These are phyloP conservation scores for Ophion ventricosus DNA, from an alignment of 2,888 invertebrate species.

Conservation along the genomic window DNA sequence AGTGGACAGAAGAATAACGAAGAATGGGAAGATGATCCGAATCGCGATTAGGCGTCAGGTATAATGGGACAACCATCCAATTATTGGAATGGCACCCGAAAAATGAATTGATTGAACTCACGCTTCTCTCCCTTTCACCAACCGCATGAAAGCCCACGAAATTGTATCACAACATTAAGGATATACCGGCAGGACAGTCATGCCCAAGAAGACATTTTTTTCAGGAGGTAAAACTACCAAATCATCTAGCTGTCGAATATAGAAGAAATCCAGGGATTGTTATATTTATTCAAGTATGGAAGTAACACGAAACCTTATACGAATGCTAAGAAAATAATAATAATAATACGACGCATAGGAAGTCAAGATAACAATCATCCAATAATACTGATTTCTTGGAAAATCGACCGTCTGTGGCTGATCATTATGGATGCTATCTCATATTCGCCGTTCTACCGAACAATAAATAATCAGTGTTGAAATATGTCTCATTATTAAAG, in stretches of 20 bases:
- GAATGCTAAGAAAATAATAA: background rate
- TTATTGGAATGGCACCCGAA: constrained; percentile 60
- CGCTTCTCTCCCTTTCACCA: constrained; percentile 35
- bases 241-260: background rate
- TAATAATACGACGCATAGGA: too few species aligned
- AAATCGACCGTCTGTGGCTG: too few species aligned
- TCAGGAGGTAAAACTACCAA: background rate
- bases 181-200: background rate
- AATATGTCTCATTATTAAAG: too few species aligned
- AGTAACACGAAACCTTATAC: background rate
- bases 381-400: too few species aligned
- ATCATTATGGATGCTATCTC: too few species aligned
- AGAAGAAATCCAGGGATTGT: background rate
- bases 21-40: constrained; percentile 38
- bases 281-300: background rate
- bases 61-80: constrained; percentile 61
- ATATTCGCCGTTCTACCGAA: too few species aligned
- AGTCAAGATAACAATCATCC: too few species aligned
- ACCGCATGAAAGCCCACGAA: background rate
- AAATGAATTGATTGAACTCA: constrained; percentile 61
- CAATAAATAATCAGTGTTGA: too few species aligned
- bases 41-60: constrained; percentile 29
- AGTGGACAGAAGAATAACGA: background rate
- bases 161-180: background rate
- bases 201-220: background rate